phyloP scores from a whole-genome alignment of 2,888 invertebrate species.

The Lordiphosa fenestrarum region DNA sequence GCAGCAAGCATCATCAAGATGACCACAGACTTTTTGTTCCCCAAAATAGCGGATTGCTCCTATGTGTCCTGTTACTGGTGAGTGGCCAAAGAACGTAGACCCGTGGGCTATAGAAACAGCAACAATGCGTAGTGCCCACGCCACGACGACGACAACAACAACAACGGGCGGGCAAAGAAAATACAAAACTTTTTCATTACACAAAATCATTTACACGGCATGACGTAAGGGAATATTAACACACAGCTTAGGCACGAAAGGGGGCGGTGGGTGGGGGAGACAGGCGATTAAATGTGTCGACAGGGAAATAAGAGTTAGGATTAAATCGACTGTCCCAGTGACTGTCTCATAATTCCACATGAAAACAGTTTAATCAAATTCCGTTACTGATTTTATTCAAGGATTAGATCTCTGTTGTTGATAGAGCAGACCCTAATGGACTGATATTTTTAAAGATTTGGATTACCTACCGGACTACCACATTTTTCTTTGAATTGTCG shows the following conservation, averaged over 20 bases:
- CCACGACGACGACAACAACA: conserved; percentile 17
- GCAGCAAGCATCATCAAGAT: conserved; percentile 56
- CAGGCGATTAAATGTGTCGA: background rate
- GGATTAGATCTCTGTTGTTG: too few relatives aligned
- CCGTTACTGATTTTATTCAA: too few relatives aligned
- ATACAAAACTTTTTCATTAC: conserved; percentile 40
- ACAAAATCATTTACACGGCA: conserved; percentile 36
- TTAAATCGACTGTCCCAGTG: too few relatives aligned
- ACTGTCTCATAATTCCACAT: too few relatives aligned
- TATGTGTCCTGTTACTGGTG: conserved; percentile 94
- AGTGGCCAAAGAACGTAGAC: conserved; percentile 75
- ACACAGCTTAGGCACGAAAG: conserved; percentile 8
- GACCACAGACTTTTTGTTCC: conserved; percentile 82
- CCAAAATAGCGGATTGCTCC: conserved; percentile 89
- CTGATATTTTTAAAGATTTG: too few relatives aligned
- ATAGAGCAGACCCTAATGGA: too few relatives aligned
- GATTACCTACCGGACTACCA: too few relatives aligned
- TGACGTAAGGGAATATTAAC: conserved; percentile 27
- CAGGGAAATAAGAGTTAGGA: background rate
- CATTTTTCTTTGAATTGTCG: too few relatives aligned
- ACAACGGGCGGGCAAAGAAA: conserved; percentile 4
- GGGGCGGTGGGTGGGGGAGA: background rate
- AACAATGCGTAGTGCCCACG: conserved; percentile 11
- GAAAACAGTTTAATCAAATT: too few relatives aligned
- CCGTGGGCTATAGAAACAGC: conserved; percentile 11